Evolutionary conservation across 1,140 invertebrate species (phyloP).

Genomic region (Drosophila yakuba): DNA sequence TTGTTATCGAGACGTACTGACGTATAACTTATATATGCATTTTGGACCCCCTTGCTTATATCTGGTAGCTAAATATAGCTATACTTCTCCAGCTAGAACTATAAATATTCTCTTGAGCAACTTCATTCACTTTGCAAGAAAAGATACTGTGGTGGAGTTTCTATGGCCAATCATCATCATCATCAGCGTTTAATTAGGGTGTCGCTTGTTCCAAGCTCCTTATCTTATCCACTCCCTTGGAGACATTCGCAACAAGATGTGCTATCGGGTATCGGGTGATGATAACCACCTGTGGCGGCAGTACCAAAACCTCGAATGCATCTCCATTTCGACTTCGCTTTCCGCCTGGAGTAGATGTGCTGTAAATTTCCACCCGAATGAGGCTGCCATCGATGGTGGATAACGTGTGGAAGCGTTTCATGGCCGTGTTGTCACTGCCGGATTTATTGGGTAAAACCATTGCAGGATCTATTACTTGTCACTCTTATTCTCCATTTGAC

Average conservation of each 20-base stretch:
- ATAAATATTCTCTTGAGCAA: slow-evolving; percentile 6
- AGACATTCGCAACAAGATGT: slow-evolving; percentile 59
- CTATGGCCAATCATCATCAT: slow-evolving; percentile 20
- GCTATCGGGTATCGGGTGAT: slow-evolving; percentile 33
- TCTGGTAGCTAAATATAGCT: slow-evolving; percentile 14
- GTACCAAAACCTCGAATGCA: slow-evolving; percentile 26
- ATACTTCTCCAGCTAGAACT: neutral
- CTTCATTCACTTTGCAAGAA: neutral
- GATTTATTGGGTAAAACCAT: slow-evolving; percentile 57
- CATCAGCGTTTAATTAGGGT: slow-evolving; percentile 53
- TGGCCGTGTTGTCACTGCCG: slow-evolving; percentile 49
- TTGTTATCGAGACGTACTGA: neutral
- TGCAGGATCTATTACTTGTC: neutral
- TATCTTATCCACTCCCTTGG: slow-evolving; percentile 53
- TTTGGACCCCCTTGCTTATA: neutral
- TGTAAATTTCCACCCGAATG: slow-evolving; percentile 26
- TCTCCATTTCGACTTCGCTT: slow-evolving; percentile 33
- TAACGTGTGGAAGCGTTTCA: slow-evolving; percentile 53
- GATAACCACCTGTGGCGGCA: slow-evolving; percentile 19
- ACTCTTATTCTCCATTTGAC: neutral
- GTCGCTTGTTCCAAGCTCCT: slow-evolving; percentile 36
- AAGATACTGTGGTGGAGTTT: neutral
- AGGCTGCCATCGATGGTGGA: slow-evolving; percentile 30
- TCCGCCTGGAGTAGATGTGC: slow-evolving; percentile 42
- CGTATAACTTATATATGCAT: neutral